phyloP scores from a whole-genome alignment of 1,140 invertebrate species.

The Fragariocoptes setiger region DNA sequence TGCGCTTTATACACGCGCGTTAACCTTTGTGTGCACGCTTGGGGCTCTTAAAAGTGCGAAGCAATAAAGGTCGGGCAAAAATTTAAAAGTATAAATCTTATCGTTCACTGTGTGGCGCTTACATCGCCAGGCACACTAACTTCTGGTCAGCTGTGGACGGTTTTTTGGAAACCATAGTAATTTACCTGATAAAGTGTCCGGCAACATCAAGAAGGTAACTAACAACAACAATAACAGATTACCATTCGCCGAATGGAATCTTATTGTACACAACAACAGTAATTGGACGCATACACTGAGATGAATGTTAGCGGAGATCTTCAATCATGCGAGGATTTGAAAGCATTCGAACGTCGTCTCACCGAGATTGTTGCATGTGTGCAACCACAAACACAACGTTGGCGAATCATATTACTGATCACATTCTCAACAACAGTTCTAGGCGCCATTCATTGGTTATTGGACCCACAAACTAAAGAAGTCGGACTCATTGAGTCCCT shows the following conservation, averaged over 20 bases:
- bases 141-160: too few relatives aligned
- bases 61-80: too few relatives aligned
- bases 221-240: neutral
- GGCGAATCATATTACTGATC: conserved; percentile 57
- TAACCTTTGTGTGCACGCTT: too few relatives aligned
- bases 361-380: conserved; percentile 83
- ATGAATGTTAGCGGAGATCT: too few relatives aligned
- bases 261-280: conserved; percentile 13
- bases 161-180: too few relatives aligned
- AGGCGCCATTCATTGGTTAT: conserved; percentile 73
- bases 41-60: too few relatives aligned
- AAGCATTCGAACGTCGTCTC: conserved; percentile 71
- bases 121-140: too few relatives aligned
- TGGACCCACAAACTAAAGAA: conserved; percentile 51
- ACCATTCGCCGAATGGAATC: neutral
- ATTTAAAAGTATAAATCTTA: too few relatives aligned
- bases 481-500: conserved; percentile 60
- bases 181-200: too few relatives aligned
- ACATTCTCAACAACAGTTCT: conserved; percentile 58
- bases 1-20: too few relatives aligned
- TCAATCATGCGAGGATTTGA: conserved; percentile 32
- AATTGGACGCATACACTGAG: too few relatives aligned
- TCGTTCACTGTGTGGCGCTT: too few relatives aligned
- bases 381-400: conserved; percentile 57
- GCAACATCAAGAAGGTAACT: conserved; percentile 1